Percentiles rank a stretch among this genome's conserved stretches.
Conservation (phyloP, 2,113 vertebrate genomes). For the Myocastor coypus region DNA sequence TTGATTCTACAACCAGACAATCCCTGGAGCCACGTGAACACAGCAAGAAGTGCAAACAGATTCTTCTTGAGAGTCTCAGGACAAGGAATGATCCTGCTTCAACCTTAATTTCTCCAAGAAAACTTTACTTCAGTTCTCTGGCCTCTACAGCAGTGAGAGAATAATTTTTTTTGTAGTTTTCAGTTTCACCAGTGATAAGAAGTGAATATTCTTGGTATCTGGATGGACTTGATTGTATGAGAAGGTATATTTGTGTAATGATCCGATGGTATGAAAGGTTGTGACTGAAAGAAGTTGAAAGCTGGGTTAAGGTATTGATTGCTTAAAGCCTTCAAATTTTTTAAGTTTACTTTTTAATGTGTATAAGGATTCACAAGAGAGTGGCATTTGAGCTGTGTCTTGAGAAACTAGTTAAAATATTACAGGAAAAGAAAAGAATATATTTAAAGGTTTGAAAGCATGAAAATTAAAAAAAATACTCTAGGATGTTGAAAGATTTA, state of each 20-base stretch:
- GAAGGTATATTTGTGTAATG: background rate
- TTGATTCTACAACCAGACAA: background rate
- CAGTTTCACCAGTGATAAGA: background rate
- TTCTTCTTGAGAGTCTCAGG: accelerated
- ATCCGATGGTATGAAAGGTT: background rate
- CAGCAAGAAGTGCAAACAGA: background rate
- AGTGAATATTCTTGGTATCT: background rate
- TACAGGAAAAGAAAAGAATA: slow-evolving; percentile 34
- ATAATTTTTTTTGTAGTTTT: background rate
- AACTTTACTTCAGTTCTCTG: background rate
- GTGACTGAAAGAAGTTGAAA: background rate
- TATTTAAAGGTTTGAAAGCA: slow-evolving; percentile 53
- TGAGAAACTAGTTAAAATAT: slow-evolving; percentile 62
- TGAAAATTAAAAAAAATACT: slow-evolving; percentile 63
- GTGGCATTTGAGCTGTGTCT: slow-evolving; percentile 38
- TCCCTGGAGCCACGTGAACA: background rate
- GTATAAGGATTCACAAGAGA: background rate
- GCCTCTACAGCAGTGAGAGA: accelerated
- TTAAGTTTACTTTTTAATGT: slow-evolving; percentile 32
- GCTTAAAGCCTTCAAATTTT: background rate
- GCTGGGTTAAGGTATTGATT: background rate
- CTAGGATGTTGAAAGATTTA: slow-evolving; percentile 69
- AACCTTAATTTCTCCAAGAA: background rate
- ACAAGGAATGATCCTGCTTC: accelerated
- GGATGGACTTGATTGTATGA: background rate